These are phyloP conservation scores for Drosophila pseudoobscura DNA, from an alignment of 1,140 invertebrate genomes.

Conservation along the genomic window DNA sequence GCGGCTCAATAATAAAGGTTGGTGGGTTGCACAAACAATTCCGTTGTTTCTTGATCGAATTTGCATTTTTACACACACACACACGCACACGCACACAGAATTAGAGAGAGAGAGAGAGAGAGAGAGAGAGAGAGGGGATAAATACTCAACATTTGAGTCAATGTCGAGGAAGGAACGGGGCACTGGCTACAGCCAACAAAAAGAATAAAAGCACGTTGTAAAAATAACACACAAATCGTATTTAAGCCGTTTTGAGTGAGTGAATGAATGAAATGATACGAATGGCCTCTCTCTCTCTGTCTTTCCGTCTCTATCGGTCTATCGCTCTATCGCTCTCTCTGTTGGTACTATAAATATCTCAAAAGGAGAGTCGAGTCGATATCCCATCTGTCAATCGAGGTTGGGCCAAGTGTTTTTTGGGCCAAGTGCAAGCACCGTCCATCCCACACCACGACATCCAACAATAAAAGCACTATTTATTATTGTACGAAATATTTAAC, in stretches of 20 bases:
- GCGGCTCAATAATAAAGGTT: too few relatives aligned
- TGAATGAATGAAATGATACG: conserved; percentile 56
- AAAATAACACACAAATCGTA: conserved; percentile 70
- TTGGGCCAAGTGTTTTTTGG: conserved; percentile 34
- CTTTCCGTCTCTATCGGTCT: too few relatives aligned
- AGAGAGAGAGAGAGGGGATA: too few relatives aligned
- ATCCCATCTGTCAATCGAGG: conserved; percentile 38
- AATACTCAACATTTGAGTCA: conserved; percentile 64
- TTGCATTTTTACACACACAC: too few relatives aligned
- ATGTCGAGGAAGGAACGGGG: conserved; percentile 45
- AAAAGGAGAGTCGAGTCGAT: conserved; percentile 12
- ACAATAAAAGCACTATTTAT: too few relatives aligned
- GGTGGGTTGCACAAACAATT: too few relatives aligned
- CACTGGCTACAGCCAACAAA: conserved; percentile 24
- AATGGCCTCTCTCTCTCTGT: conserved; percentile 1
- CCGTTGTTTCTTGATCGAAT: too few relatives aligned
- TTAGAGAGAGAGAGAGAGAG: too few relatives aligned
- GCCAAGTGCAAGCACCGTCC: conserved; percentile 34
- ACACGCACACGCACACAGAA: too few relatives aligned
- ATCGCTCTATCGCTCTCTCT: neutral
- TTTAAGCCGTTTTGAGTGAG: conserved; percentile 57
- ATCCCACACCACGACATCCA: neutral
- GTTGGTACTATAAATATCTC: conserved; percentile 39
- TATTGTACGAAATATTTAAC: conserved; percentile 15
- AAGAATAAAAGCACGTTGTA: conserved; percentile 62